Conservation (phyloP, 2,888 invertebrate species). For the Leptura quadrifasciata region DNA sequence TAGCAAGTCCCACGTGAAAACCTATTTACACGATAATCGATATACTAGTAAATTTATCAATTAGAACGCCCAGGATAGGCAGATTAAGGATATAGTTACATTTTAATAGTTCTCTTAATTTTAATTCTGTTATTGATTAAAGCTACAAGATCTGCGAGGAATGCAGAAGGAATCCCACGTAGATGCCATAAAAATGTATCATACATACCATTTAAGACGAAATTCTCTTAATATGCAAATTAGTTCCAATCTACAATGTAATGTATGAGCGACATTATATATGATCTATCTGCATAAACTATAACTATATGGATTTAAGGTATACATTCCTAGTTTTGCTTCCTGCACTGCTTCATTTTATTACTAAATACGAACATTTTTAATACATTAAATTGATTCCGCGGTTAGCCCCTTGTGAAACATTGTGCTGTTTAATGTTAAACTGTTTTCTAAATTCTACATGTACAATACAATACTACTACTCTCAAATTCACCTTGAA, state of each 20-base stretch:
- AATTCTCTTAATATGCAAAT: neutral
- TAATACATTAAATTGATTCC: no score
- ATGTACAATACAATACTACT: no score
- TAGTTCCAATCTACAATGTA: neutral
- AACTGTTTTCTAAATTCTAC: no score
- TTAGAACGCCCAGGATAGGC: slow-evolving; percentile 6
- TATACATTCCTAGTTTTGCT: neutral
- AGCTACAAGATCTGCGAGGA: neutral
- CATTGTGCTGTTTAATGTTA: no score
- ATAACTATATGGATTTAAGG: neutral
- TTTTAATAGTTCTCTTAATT: neutral
- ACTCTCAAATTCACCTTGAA: no score
- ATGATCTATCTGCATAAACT: neutral
- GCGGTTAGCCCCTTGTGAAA: no score
- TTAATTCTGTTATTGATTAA: neutral
- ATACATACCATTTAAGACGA: neutral
- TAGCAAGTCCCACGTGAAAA: slow-evolving; percentile 41
- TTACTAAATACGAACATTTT: no score
- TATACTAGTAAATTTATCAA: slow-evolving; percentile 14
- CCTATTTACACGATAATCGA: slow-evolving; percentile 37
- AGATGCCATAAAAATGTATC: neutral
- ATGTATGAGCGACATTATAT: neutral
- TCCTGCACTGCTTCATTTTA: neutral
- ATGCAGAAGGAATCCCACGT: neutral
- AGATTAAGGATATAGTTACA: neutral